Evolutionary conservation across 2,797 vertebrate genomes (phyloP).

Genomic region (Echeneis naucrates): DNA sequence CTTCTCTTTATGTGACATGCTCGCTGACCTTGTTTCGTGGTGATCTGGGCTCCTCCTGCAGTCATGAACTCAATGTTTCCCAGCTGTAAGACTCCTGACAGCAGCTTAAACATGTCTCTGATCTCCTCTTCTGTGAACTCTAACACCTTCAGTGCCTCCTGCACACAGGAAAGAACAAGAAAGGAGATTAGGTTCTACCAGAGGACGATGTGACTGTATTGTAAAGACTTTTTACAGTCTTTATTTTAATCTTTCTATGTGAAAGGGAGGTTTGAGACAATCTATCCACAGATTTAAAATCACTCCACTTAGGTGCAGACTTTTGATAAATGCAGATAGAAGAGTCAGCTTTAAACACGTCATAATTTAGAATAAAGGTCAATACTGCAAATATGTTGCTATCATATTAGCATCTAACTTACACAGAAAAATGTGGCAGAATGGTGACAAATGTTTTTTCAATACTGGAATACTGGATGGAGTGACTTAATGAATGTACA

Average conservation of each 20-base stretch:
- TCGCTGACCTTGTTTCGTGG: conserved; percentile 89
- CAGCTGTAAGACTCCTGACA: conserved; percentile 92
- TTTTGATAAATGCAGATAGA: conserved; percentile 1
- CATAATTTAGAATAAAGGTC: background rate
- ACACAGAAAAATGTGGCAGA: background rate
- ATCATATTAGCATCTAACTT: background rate
- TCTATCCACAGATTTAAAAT: background rate
- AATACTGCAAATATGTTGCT: too few species aligned
- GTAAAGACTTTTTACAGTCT: background rate
- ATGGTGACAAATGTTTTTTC: background rate
- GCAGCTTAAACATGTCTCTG: conserved; percentile 92
- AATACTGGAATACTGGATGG: background rate
- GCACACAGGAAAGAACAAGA: conserved; percentile 8
- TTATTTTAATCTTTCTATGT: background rate
- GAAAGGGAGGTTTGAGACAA: background rate
- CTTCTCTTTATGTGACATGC: background rate
- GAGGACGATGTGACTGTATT: background rate
- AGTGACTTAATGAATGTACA: background rate
- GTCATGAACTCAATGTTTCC: conserved; percentile 95
- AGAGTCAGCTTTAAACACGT: background rate
- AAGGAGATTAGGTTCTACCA: background rate
- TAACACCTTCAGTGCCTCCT: conserved; percentile 93
- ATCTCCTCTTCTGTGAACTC: conserved; percentile 92
- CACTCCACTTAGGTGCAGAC: background rate
- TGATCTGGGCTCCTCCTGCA: conserved; percentile 93